A percentile compares a stretch with the other conserved stretches of the same genome.
Evolutionary conservation across 2,113 vertebrate genomes (phyloP).

Genomic region (Campylorhamphus procurvoides): DNA sequence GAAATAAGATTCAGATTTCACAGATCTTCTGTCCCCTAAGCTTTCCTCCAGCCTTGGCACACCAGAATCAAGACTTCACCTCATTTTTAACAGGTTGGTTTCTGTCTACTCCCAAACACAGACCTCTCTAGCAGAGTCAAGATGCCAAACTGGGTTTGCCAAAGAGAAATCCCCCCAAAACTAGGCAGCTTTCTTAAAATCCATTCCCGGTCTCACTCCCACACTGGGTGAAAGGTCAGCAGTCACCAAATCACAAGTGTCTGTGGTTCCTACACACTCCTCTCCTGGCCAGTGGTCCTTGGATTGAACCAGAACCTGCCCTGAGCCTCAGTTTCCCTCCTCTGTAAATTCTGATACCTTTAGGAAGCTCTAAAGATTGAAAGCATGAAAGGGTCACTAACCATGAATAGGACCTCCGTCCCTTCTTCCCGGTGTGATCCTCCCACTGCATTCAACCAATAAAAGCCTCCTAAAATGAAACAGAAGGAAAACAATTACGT

Average conservation of each 20-base stretch:
- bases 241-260: too few species aligned
- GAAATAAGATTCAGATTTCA: background rate
- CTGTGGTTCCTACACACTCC: background rate
- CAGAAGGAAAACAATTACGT: conserved; percentile 61
- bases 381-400: conserved; percentile 73
- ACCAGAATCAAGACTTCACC: background rate
- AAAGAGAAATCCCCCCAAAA: background rate
- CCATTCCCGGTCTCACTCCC: background rate
- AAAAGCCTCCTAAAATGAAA: conserved; percentile 72
- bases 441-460: conserved; percentile 70
- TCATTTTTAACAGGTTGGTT: background rate
- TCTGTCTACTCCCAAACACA: background rate
- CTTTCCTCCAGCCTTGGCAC: background rate
- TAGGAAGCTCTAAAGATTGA: conserved; percentile 73
- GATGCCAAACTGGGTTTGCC: background rate
- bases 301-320: background rate
- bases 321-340: background rate
- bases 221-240: rapidly evolving
- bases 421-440: conserved; percentile 65
- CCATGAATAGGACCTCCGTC: conserved; percentile 64
- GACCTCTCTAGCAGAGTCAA: background rate
- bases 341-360: background rate
- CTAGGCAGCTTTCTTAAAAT: background rate
- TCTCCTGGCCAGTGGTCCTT: background rate
- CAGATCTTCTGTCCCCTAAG: background rate